Evolutionary conservation across 2,113 vertebrate genomes (phyloP).

Genomic region (Apus apus): DNA sequence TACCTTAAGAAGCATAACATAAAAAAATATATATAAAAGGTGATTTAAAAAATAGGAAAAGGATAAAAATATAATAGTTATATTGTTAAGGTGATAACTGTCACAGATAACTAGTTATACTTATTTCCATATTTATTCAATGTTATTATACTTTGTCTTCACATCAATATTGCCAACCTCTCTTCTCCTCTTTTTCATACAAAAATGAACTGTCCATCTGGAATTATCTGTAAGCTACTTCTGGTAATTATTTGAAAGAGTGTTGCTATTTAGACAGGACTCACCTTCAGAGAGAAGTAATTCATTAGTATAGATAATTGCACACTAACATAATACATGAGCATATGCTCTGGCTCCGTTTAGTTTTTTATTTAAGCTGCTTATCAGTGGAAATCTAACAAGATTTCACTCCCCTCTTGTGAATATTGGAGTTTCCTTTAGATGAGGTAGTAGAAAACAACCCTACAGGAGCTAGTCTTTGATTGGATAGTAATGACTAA

Average conservation of each 20-base stretch:
- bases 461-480: neutral
- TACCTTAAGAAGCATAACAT: neutral
- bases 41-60: neutral
- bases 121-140: neutral
- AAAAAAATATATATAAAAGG: neutral
- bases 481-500: neutral
- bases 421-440: neutral
- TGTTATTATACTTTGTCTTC: neutral
- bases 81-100: neutral
- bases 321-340: neutral
- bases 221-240: neutral
- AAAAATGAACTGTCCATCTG: neutral
- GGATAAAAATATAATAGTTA: neutral
- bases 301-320: neutral
- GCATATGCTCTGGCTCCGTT: neutral
- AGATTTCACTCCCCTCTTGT: neutral
- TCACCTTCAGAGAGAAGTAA: neutral
- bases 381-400: neutral
- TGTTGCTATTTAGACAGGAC: neutral
- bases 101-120: neutral
- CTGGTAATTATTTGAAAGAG: neutral
- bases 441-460: neutral
- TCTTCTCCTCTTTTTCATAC: neutral
- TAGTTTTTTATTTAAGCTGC: neutral
- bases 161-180: accelerated